Evolutionary conservation across 1,140 invertebrate species (phyloP).

Genomic region (Papilio helenus): DNA sequence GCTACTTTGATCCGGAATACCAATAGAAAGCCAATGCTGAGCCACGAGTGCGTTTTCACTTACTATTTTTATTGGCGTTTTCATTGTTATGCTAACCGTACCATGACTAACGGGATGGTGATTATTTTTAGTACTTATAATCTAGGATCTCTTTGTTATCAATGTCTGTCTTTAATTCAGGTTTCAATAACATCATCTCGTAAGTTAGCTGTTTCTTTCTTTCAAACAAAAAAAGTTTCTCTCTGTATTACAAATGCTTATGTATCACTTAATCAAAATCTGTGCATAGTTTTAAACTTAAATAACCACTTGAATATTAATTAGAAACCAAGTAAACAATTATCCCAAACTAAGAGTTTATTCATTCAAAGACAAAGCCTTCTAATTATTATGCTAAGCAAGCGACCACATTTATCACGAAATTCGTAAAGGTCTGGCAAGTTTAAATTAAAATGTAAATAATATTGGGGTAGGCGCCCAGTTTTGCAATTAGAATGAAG

Average conservation of each 20-base stretch:
- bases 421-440: conserved; percentile 17
- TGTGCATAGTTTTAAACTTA: not conserved
- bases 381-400: conserved; percentile 23
- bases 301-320: conserved; percentile 13
- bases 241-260: not conserved
- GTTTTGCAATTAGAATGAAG: conserved; percentile 8
- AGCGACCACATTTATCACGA: conserved; percentile 24
- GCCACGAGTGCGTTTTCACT: conserved; percentile 34
- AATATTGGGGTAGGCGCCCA: conserved; percentile 22
- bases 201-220: no score
- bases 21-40: conserved; percentile 42
- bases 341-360: conserved; percentile 12
- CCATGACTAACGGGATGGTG: not conserved
- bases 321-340: conserved; percentile 3
- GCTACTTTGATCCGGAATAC: conserved; percentile 57
- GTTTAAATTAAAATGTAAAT: conserved; percentile 27
- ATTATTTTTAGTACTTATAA: not conserved
- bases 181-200: no score
- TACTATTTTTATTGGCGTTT: conserved; percentile 33
- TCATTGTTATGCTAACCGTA: not conserved
- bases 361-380: not conserved
- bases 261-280: not conserved
- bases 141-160: not conserved
- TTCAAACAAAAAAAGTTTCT: no score
- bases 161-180: no score